Evolutionary conservation across 2,888 invertebrate species (phyloP).

Genomic region (Eulithis prunata): DNA sequence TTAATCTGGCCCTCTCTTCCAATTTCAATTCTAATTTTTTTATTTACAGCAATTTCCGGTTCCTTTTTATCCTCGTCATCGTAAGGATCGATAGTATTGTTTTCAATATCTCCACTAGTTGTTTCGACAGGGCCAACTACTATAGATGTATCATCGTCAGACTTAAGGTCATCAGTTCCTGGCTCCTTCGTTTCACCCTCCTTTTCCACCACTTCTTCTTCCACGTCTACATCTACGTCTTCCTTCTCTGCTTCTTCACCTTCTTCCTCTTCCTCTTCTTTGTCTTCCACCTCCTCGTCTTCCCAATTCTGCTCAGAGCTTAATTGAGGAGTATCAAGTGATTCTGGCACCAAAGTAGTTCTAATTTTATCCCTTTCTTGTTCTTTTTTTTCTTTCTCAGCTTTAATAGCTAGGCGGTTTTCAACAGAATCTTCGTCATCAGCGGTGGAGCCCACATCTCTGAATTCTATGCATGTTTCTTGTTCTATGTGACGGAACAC

Average conservation of each 20-base stretch:
- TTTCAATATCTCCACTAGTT: neutral
- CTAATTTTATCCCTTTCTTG: neutral
- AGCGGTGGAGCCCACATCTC: constrained; percentile 41
- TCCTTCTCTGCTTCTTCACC: neutral
- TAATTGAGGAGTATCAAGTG: neutral
- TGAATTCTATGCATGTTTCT: constrained; percentile 72
- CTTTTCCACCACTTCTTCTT: neutral
- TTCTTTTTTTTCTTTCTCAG: neutral
- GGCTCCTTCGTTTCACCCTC: neutral
- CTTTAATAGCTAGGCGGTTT: neutral
- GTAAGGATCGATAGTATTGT: neutral
- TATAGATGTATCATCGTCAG: neutral
- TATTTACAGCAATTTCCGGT: constrained; percentile 11
- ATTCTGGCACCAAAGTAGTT: neutral
- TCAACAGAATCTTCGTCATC: constrained; percentile 3
- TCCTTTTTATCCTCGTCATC: constrained; percentile 7
- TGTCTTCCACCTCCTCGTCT: neutral
- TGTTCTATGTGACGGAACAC: constrained; percentile 72
- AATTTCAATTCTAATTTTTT: neutral
- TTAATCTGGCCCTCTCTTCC: neutral
- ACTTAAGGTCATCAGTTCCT: neutral
- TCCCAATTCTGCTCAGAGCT: neutral
- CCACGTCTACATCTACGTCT: neutral
- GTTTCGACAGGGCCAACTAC: neutral
- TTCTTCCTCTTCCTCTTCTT: neutral